Evolutionary conservation across 2,113 vertebrate species (phyloP).

Genomic region (Hippocampus abdominalis): DNA sequence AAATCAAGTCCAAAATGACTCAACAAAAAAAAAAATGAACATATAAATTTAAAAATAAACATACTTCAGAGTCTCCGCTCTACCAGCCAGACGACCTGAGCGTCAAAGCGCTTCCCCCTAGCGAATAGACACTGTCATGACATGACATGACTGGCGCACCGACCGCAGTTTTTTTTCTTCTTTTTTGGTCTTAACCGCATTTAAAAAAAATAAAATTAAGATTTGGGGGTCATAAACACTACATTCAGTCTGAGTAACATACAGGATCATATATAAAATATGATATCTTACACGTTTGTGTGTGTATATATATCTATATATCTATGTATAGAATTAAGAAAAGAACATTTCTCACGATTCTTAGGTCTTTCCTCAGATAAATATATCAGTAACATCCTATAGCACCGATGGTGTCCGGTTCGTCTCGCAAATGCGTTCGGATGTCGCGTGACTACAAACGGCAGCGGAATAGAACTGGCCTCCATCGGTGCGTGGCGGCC

Average conservation of each 20-base stretch:
- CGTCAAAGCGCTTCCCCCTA: constrained; percentile 34
- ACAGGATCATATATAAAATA: constrained; percentile 78
- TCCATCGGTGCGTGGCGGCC: constrained; percentile 36
- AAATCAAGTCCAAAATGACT: constrained; percentile 65
- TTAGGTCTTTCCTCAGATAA: constrained; percentile 73
- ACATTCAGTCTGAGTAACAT: constrained; percentile 81
- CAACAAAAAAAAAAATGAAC: constrained; percentile 29
- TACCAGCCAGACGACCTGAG: constrained; percentile 39
- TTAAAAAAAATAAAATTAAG: constrained; percentile 58
- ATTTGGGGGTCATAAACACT: constrained; percentile 77
- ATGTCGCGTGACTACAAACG: constrained; percentile 37
- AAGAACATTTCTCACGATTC: constrained; percentile 64
- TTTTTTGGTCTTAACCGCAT: constrained; percentile 83
- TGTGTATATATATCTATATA: constrained; percentile 67
- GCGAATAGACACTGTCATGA: constrained; percentile 18
- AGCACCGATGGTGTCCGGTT: constrained; percentile 51
- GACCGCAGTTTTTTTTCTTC: constrained; percentile 30
- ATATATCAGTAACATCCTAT: constrained; percentile 75
- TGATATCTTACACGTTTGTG: constrained; percentile 72
- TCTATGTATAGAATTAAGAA: constrained; percentile 72
- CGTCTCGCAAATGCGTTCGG: constrained; percentile 42
- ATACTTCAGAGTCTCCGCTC: constrained; percentile 43
- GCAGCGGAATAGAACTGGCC: constrained; percentile 48
- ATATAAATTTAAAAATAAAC: constrained; percentile 35
- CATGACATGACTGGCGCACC: constrained; percentile 50